Conservation (phyloP, 2,888 invertebrate genomes). For the Hemicrepidius hirtus region DNA sequence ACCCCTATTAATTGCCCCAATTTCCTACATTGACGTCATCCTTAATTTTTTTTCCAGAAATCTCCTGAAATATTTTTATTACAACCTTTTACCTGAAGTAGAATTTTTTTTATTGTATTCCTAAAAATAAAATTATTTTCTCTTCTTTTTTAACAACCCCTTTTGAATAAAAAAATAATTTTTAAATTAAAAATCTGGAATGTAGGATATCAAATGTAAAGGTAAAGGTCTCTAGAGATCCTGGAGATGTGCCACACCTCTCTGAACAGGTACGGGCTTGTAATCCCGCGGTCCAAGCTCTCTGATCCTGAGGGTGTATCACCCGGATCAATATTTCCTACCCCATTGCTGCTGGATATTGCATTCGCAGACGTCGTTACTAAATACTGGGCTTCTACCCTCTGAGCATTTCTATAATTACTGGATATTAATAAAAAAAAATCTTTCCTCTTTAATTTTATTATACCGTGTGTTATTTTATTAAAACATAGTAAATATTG, state of each 20-base stretch:
- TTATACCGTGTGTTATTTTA: not conserved
- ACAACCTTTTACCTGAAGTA: no score
- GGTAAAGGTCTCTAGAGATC: constrained; percentile 32
- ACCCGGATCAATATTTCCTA: constrained; percentile 51
- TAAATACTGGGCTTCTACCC: constrained; percentile 47
- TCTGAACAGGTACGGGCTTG: constrained; percentile 50
- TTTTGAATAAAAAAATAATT: no score
- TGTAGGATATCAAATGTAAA: not conserved
- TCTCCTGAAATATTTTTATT: no score
- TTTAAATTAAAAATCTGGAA: no score
- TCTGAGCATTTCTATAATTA: constrained; percentile 23
- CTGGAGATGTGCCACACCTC: constrained; percentile 52
- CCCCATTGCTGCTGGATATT: constrained; percentile 51
- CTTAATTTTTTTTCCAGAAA: no score
- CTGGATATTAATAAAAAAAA: not conserved
- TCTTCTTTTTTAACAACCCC: no score
- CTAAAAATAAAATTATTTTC: no score
- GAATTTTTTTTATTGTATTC: no score
- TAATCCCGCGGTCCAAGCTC: constrained; percentile 54
- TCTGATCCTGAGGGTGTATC: constrained; percentile 51
- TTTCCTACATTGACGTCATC: no score
- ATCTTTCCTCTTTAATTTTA: not conserved
- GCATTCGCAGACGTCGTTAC: constrained; percentile 46
- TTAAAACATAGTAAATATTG: no score
- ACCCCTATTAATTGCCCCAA: no score